Base-by-base conservation (phyloP, 2,113 vertebrate species). In the Cololabis saira region DNA sequence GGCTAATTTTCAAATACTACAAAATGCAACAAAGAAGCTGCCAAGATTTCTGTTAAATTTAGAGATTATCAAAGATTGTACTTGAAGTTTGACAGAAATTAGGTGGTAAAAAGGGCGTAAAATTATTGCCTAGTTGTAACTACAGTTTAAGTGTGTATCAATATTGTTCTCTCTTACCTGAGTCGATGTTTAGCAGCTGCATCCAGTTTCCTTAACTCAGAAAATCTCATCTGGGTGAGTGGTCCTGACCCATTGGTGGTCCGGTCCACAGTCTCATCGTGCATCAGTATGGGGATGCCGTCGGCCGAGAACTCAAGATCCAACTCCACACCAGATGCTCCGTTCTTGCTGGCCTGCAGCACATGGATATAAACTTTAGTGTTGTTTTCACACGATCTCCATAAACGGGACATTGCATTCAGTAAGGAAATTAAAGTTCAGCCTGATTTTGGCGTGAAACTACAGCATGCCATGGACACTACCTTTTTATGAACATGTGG, bases 241-340 rank as follows among this genome's bases (percentile, higher is more conserved):
- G 86, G 91, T 19, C 97, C 98, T 2, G 92, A 93, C 13, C 96
- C 97, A 21, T 97, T 93, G 0, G 98, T 99, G 21, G 98, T 99
- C 61, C 96, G 93, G 9, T 99, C 96, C 0, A 99, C 95, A 0
- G 95, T 97, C 1, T 93, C 93, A 30, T 99, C 98, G 0, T 98
- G 98, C 97, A 99, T 98, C 30, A 99, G 84, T 58, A 99, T 90
- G 6, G 98, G 95, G 60, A 98, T 63, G 2, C 96, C 95, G 0
- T 99, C 98, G 7, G 94, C 91, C 0, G 96, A 96, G 74, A 99
- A 98, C 83, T 96, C 96, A 67, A 99, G 55, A 84, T 99, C 98
- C 89, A 99, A 17, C 88, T 99, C 98, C 72, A 99, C 97, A 0
- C 95, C 96, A 0, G 90, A 88, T 4, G 97, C 98, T 63, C 96